Conservation (phyloP, 2,113 vertebrate species). For the Arenaria interpres region DNA sequence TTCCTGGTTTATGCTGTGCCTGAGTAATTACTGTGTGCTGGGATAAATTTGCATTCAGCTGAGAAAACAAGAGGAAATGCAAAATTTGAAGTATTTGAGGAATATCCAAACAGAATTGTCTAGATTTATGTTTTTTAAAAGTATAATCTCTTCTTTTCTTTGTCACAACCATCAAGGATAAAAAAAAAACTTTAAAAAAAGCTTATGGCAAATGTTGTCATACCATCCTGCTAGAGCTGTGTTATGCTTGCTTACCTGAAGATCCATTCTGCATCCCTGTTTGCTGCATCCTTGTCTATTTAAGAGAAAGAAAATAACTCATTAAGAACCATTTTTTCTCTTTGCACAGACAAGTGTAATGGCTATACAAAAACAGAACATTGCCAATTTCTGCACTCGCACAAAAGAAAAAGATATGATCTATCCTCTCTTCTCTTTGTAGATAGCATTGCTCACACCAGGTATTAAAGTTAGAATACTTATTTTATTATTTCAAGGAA, state of each 20-base stretch:
- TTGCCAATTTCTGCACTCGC: background rate
- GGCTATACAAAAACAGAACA: background rate
- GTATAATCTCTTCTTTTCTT: background rate
- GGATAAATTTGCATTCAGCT: background rate
- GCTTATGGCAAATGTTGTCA: background rate
- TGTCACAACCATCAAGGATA: background rate
- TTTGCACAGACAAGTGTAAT: background rate
- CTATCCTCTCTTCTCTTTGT: background rate
- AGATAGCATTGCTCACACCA: background rate
- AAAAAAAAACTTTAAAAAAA: background rate
- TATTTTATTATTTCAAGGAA: background rate
- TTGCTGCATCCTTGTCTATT: background rate
- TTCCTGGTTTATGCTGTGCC: background rate
- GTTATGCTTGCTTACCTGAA: background rate
- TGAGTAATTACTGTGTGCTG: background rate
- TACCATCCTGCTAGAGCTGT: background rate
- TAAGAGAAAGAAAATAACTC: background rate
- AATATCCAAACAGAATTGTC: background rate
- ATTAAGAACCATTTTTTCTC: accelerated
- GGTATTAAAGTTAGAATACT: background rate
- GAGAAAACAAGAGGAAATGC: background rate
- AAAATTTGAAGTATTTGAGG: background rate
- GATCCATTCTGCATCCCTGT: background rate
- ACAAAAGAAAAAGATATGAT: background rate
- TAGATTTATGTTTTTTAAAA: background rate